Conservation (phyloP, 2,797 vertebrate species). For the Pempheris klunzingeri region DNA sequence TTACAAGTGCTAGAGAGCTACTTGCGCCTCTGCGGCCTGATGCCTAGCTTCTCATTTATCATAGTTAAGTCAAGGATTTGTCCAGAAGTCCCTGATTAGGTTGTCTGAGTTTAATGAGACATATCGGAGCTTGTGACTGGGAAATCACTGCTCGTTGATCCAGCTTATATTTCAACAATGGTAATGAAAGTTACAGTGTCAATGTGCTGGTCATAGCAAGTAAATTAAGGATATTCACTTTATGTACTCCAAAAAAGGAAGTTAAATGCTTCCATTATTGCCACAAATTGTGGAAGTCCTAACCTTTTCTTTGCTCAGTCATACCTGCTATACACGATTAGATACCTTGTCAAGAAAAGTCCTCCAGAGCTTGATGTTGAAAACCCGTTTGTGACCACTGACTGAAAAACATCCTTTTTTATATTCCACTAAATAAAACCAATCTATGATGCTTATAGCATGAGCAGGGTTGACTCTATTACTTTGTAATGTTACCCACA, state of each 20-base stretch:
- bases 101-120: slow-evolving; percentile 77
- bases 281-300: neutral
- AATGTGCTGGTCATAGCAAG: slow-evolving; percentile 6
- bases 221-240: slow-evolving; percentile 39
- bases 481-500: neutral
- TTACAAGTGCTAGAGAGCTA: neutral
- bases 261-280: neutral
- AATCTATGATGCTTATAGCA: slow-evolving; percentile 4
- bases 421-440: slow-evolving; percentile 22
- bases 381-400: slow-evolving; percentile 29
- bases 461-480: neutral
- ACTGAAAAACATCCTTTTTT: slow-evolving; percentile 28
- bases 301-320: slow-evolving; percentile 28
- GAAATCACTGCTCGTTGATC: slow-evolving; percentile 69
- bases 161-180: slow-evolving; percentile 20
- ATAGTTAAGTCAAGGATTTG: slow-evolving; percentile 69
- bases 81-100: slow-evolving; percentile 68
- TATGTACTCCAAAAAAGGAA: slow-evolving; percentile 10
- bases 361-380: slow-evolving; percentile 17
- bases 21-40: slow-evolving; percentile 24
- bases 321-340: slow-evolving; percentile 3
- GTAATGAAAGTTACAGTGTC: slow-evolving; percentile 35
- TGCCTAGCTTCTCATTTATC: slow-evolving; percentile 64
- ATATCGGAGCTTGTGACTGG: slow-evolving; percentile 49
- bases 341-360: slow-evolving; percentile 22